Base-by-base conservation (phyloP, 2,797 vertebrate genomes). In the Siniperca obscura region DNA sequence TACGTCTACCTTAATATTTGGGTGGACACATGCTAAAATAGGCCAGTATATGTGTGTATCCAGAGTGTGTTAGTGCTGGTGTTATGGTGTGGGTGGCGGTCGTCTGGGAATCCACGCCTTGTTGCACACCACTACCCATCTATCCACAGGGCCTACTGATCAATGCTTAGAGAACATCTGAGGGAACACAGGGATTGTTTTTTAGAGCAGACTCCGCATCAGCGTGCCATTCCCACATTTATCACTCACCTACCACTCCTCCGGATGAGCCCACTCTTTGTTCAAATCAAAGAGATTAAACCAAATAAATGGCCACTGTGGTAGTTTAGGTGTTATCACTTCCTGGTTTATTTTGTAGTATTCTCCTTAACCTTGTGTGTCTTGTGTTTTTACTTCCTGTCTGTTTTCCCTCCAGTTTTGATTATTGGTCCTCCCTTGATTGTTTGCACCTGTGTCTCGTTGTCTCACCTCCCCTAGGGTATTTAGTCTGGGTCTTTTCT, bases 31-130 rank as follows among this genome's bases (percentile, higher is more conserved):
- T 76, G 80, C 21, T 44, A 59, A 40, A 42, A 48, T 59, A 10
- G 76, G 42, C 66, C 69, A 17, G 30, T 66, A 19, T 59, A 50
- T 70, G 36, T 78, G 52, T 78, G 77, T 36, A 21, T 48, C 57
- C n/a, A 5, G 42, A 56, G 69, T 64, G 61, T 67, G 50, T 78
- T 57, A 25, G 57, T 57, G 67, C 74, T 56, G 66, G 77, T 78
- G 82, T 89, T 78, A 38, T 40, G 73, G 73, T 52, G 70, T 78
- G 50, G 70, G 68, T 76, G 65, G 46, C 46, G 38, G 70, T 91
- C 87, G 76, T 70, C 74, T 77, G 90, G 83, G 86, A 83, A 74
- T 90, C 74, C 72, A 83, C 9, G 86, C 75, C 76, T 88, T 85
- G 85, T 77, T 91, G 82, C 89, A 61, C 86, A 85, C 70, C 71